Evolutionary conservation across 2,888 invertebrate genomes (phyloP).

Genomic region (Actias luna): DNA sequence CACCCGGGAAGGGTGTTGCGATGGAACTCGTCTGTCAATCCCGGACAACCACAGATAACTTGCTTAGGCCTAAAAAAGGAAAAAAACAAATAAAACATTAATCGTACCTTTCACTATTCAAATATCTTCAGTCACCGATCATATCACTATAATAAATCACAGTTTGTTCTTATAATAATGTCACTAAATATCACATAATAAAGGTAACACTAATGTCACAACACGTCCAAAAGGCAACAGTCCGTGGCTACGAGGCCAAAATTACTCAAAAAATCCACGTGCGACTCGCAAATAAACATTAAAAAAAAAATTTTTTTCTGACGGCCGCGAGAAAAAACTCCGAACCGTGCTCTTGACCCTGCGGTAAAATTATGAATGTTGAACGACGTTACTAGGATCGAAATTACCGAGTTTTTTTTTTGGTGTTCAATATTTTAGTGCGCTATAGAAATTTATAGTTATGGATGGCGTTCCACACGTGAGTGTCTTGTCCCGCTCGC

Average conservation of each 20-base stretch:
- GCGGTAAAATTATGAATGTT: slow-evolving; percentile 79
- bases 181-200: slow-evolving; percentile 80
- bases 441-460: slow-evolving; percentile 69
- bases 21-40: slow-evolving; percentile 45
- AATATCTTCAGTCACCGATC: slow-evolving; percentile 70
- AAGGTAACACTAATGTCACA: slow-evolving; percentile 79
- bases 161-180: slow-evolving; percentile 78
- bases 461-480: slow-evolving; percentile 75
- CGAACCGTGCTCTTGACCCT: slow-evolving; percentile 77
- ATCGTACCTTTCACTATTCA: slow-evolving; percentile 71
- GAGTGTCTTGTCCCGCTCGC: slow-evolving; percentile 66
- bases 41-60: slow-evolving; percentile 39
- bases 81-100: slow-evolving; percentile 47
- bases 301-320: slow-evolving; percentile 61
- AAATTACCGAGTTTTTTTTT: slow-evolving; percentile 78
- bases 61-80: slow-evolving; percentile 46
- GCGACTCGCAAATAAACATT: slow-evolving; percentile 73
- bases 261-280: slow-evolving; percentile 74
- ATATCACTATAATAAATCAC: slow-evolving; percentile 80
- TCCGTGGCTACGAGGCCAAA: slow-evolving; percentile 71
- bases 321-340: slow-evolving; percentile 58
- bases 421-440: slow-evolving; percentile 79
- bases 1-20: slow-evolving; percentile 56
- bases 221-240: slow-evolving; percentile 80
- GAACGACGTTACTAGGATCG: slow-evolving; percentile 77